These are phyloP conservation scores for Azorinus chamasolen DNA, from an alignment of 2,888 invertebrate species.

Conservation along the genomic window DNA sequence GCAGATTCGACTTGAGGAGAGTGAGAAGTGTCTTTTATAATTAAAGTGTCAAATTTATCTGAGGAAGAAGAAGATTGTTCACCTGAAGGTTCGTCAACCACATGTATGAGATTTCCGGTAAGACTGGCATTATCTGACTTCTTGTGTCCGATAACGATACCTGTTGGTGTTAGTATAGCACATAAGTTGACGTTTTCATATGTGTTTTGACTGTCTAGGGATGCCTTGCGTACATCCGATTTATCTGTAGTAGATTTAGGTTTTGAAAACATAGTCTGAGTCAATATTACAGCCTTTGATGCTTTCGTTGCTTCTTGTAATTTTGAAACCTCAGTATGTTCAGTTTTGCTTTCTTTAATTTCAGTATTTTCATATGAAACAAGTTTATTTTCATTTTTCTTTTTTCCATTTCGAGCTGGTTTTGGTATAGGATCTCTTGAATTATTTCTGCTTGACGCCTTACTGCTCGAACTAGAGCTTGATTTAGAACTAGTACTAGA, in stretches of 20 bases:
- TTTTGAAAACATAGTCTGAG: conserved; percentile 54
- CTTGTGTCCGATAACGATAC: conserved; percentile 21
- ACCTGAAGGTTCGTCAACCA: background rate
- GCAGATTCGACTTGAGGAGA: too few relatives aligned
- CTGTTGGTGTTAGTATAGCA: conserved; percentile 36
- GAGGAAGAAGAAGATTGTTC: background rate
- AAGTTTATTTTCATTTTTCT: background rate
- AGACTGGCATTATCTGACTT: too few relatives aligned
- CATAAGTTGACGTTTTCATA: conserved; percentile 52
- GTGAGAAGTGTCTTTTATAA: too few relatives aligned
- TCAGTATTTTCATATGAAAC: background rate
- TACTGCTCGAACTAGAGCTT: conserved; percentile 37
- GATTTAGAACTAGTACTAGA: conserved; percentile 26
- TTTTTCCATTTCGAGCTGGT: conserved; percentile 40
- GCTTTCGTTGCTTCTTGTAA: conserved; percentile 17
- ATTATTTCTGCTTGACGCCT: conserved; percentile 40
- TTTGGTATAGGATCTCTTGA: conserved; percentile 52
- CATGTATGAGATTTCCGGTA: too few relatives aligned
- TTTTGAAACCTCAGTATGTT: conserved; percentile 21
- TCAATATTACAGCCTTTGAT: conserved; percentile 36
- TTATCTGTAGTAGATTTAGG: background rate
- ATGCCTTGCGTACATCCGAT: too few relatives aligned
- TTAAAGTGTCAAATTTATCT: background rate
- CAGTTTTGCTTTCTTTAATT: background rate
- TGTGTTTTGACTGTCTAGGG: background rate